phyloP scores from a whole-genome alignment of 2,888 invertebrate genomes.

The Osedax frankpressi region DNA sequence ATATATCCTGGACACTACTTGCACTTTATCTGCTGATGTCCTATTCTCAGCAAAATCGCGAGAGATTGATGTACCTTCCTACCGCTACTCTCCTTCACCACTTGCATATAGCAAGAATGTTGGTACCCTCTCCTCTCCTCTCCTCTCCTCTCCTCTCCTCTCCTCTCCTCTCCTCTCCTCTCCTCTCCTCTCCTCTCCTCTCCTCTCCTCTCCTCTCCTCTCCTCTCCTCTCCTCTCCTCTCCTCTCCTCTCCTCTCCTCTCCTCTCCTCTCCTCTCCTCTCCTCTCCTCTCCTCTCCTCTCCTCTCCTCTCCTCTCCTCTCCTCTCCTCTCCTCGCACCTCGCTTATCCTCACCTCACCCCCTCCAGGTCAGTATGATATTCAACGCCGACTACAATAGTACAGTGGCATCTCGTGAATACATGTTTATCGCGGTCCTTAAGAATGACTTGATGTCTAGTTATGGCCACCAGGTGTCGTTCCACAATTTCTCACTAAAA shows the following conservation, averaged over 20 bases:
- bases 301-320: no score
- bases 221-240: background rate
- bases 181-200: background rate
- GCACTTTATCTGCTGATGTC: background rate
- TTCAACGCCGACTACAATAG: slow-evolving; percentile 6
- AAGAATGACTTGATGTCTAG: background rate
- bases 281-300: no score
- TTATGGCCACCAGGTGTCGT: background rate
- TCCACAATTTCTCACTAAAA: background rate
- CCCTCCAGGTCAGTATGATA: background rate
- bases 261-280: background rate
- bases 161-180: background rate
- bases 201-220: background rate
- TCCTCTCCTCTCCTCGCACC: background rate
- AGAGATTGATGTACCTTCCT: background rate
- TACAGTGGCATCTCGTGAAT: background rate
- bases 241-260: background rate
- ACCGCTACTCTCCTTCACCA: background rate
- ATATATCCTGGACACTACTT: background rate
- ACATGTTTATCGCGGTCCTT: background rate
- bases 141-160: background rate
- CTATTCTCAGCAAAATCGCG: background rate
- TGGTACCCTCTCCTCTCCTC: background rate
- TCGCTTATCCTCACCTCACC: background rate
- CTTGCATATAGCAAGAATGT: background rate